A percentile compares a stretch with the other conserved stretches of the same genome.
Conservation (phyloP, 2,888 invertebrate genomes). For the Smittia aterrima region DNA sequence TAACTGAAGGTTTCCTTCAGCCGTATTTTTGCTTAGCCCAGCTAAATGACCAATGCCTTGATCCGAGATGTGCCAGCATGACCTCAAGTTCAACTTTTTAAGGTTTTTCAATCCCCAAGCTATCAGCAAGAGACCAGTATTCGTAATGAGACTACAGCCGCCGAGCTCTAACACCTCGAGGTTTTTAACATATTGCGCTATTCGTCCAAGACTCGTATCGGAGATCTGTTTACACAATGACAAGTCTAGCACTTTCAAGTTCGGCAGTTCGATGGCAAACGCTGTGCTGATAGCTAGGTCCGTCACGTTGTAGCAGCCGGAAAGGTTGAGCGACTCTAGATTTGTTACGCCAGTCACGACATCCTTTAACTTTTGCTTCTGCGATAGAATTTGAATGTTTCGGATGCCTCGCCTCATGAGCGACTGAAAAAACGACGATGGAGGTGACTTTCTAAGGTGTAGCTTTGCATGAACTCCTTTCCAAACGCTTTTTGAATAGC, state of each 20-base stretch:
- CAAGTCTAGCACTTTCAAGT: constrained; percentile 77
- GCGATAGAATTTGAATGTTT: constrained; percentile 82
- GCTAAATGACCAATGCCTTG: constrained; percentile 85
- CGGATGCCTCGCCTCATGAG: constrained; percentile 84
- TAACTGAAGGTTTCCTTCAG: constrained; percentile 69
- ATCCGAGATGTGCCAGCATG: constrained; percentile 91
- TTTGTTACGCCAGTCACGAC: constrained; percentile 83
- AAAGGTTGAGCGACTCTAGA: constrained; percentile 81
- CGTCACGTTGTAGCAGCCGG: constrained; percentile 91
- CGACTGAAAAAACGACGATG: constrained; percentile 68
- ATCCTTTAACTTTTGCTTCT: constrained; percentile 78
- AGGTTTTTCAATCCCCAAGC: constrained; percentile 85
- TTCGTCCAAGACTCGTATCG: constrained; percentile 81
- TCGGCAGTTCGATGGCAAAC: constrained; percentile 72
- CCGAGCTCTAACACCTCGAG: constrained; percentile 85
- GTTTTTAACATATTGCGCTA: constrained; percentile 81
- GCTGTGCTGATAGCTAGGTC: constrained; percentile 82
- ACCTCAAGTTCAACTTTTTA: constrained; percentile 80
- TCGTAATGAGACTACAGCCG: constrained; percentile 88
- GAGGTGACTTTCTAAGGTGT: constrained; percentile 79
- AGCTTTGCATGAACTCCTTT: constrained; percentile 88
- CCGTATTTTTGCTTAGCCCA: constrained; percentile 64
- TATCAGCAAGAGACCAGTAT: constrained; percentile 79
- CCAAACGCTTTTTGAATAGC: constrained; percentile 91
- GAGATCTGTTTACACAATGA: constrained; percentile 93